Percentiles rank a stretch among this genome's conserved stretches.
Conservation (phyloP, 2,113 vertebrate genomes). For the Balaeniceps rex region DNA sequence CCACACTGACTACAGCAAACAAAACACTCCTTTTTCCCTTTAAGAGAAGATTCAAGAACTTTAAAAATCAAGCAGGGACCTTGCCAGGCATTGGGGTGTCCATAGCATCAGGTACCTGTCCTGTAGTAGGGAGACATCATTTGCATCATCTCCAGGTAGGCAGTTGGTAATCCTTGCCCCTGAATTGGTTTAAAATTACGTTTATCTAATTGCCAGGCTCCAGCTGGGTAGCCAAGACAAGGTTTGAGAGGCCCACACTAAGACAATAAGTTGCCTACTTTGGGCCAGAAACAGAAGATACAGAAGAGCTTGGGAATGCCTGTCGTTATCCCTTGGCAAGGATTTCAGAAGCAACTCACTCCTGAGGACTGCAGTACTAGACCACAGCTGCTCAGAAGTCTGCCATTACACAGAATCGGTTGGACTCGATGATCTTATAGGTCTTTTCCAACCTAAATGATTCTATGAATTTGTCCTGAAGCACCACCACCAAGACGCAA, state of each 20-base stretch:
- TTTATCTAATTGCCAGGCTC: not conserved
- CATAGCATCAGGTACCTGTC: not conserved
- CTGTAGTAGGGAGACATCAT: not conserved
- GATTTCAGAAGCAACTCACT: not conserved
- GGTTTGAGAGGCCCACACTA: not conserved
- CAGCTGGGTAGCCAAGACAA: not conserved
- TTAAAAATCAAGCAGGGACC: not conserved
- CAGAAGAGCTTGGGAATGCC: not conserved
- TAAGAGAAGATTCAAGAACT: not conserved
- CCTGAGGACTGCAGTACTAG: not conserved
- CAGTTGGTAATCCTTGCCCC: not conserved
- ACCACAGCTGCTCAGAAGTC: not conserved
- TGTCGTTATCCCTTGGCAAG: not conserved
- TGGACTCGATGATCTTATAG: not conserved
- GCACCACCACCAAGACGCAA: not conserved
- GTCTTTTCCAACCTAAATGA: not conserved
- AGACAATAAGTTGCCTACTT: not conserved
- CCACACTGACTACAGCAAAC: not conserved
- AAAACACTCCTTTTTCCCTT: not conserved
- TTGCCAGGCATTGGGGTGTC: not conserved
- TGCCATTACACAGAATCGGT: not conserved
- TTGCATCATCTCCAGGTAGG: not conserved
- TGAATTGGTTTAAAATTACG: not conserved
- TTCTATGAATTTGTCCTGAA: not conserved
- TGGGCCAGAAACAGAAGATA: not conserved